Conservation (phyloP, 2,888 invertebrate genomes). For the Mimumesa dahlbomi region DNA sequence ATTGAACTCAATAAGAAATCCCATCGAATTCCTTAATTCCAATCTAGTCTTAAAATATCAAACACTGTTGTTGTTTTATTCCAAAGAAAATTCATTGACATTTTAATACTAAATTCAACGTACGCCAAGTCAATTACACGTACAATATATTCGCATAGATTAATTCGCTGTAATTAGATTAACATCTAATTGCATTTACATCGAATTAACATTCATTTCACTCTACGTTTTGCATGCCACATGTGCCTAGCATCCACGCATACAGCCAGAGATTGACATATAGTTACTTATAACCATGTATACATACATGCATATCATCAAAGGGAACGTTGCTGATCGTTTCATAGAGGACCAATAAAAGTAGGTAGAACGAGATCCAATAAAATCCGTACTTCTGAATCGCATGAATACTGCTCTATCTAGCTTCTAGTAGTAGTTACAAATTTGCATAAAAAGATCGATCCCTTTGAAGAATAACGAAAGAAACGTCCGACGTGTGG, state of each 20-base stretch:
- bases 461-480: constrained; percentile 58
- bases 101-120: no score
- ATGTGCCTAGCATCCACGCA: background rate
- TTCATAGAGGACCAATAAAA: constrained; percentile 58
- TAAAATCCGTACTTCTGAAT: constrained; percentile 61
- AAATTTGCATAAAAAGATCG: constrained; percentile 62
- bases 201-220: constrained; percentile 6
- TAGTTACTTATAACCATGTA: constrained; percentile 34
- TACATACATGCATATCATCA: constrained; percentile 38
- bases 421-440: constrained; percentile 58
- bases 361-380: constrained; percentile 52
- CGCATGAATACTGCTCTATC: constrained; percentile 48
- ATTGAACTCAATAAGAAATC: no score
- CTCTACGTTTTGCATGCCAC: background rate
- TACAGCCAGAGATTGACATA: no score
- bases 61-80: no score
- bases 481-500: constrained; percentile 29
- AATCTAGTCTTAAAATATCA: no score
- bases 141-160: no score
- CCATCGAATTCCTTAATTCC: no score
- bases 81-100: no score
- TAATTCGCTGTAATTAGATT: no score
- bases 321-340: constrained; percentile 46
- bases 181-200: constrained; percentile 5
- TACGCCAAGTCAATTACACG: no score